Evolutionary conservation across 2,113 vertebrate species (phyloP), one percentile per base, ranked within the genome.

Genomic region (Pseudolaguvia tuberculata): DNA sequence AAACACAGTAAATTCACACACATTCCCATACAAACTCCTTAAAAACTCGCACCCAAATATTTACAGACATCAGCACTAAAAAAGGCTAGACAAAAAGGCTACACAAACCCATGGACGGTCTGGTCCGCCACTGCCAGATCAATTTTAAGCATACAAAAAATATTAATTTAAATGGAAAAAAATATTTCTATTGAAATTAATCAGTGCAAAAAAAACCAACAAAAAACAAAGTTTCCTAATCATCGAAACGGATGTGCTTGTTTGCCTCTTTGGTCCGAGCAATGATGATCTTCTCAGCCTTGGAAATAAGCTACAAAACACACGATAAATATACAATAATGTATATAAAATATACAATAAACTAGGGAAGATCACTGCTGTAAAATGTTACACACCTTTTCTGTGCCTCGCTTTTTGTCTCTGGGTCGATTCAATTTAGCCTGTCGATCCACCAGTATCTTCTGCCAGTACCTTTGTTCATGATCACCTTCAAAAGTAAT

Each of bases 381-480:
- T 3, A 53, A 63, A 13, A 15, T 3, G 25, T 57, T 35, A 5
- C 77, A 90, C 88, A 98, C 95, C 93, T 98, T 99, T 78, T 97
- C 93, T 12, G 93, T 97, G 2, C 97, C 97, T 11, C 96, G 79
- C 73, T 93, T 97, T 89, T 99, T 99, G 52, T 99, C 95, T 58
- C 96, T 89, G 21, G 97, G 94, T 27, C 96, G 95, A 81, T 99
- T 99, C 27, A 99, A 89, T 76, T 98, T 99, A 66, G 93, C 95
- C 75, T 98, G 97, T 47, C 97, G 93, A 85, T 99, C 96, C 72
- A 99, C 96, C 27, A 99, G 83, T 80, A 99, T 99, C 90, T 99
- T 99, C 89, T 99, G 97, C 97, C 97, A 99, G 76, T 99, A 99
- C 77, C 96, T 89, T 50, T 99, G 95, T 3, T 99, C 96, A 1